Evolutionary conservation across 2,113 vertebrate species (phyloP).

Genomic region (Chaetorhynchus papuensis): DNA sequence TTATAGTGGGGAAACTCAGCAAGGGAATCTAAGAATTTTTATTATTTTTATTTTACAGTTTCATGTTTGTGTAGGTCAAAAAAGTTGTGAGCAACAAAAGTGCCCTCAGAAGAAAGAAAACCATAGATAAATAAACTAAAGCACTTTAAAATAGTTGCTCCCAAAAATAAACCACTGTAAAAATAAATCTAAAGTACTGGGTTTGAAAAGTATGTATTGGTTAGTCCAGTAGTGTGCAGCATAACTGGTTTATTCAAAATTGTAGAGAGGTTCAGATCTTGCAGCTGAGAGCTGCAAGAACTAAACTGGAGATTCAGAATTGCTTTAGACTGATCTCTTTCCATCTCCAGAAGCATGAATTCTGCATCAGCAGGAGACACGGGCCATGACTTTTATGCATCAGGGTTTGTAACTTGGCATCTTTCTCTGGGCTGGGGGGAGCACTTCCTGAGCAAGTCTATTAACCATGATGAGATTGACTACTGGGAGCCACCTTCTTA

Average conservation of each 20-base stretch:
- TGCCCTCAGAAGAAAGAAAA: neutral
- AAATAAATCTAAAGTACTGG: neutral
- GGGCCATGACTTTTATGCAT: neutral
- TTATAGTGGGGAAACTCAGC: neutral
- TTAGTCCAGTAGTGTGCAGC: neutral
- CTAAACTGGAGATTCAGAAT: neutral
- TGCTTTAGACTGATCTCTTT: neutral
- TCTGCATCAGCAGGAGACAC: neutral
- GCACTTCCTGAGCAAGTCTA: neutral
- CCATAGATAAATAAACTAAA: neutral
- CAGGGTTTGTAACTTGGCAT: neutral
- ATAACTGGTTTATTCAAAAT: neutral
- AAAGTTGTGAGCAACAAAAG: neutral
- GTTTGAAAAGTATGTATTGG: neutral
- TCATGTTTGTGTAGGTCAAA: neutral
- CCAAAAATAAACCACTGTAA: neutral
- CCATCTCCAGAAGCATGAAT: neutral
- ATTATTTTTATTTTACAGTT: neutral
- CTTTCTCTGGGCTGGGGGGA: neutral
- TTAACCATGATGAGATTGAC: neutral
- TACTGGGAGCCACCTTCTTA: neutral
- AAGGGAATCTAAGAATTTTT: neutral
- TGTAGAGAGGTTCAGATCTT: neutral
- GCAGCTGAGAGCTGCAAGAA: neutral
- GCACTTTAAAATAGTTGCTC: neutral